Evolutionary conservation across 2,797 vertebrate species (phyloP).

Genomic region (Mus caroli): DNA sequence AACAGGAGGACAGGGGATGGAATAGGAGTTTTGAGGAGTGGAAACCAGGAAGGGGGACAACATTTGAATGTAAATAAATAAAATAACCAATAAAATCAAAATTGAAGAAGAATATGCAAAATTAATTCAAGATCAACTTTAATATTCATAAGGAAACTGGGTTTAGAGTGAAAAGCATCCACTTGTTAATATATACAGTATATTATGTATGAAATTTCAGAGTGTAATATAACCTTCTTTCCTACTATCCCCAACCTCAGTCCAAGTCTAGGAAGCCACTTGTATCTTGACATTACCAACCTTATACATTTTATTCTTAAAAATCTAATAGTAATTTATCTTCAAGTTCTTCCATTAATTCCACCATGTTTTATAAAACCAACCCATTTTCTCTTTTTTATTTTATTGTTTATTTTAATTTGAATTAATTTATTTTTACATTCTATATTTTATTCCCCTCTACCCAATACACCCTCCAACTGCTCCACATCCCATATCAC

Average conservation of each 20-base stretch:
- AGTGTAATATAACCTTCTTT: not conserved
- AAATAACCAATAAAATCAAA: not conserved
- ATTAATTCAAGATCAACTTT: not conserved
- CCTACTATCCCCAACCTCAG: not conserved
- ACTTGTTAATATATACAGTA: not conserved
- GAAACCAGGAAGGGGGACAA: too few species aligned
- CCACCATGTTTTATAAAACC: not conserved
- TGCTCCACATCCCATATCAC: too few species aligned
- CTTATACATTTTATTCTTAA: not conserved
- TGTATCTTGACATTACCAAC: not conserved
- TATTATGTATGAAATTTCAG: not conserved
- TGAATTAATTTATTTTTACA: too few species aligned
- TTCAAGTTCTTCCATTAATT: not conserved
- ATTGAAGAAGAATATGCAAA: not conserved
- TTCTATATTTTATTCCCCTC: too few species aligned
- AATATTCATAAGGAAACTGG: not conserved
- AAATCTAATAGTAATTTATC: not conserved
- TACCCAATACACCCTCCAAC: too few species aligned
- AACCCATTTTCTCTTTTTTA: too few species aligned
- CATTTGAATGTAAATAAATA: too few species aligned
- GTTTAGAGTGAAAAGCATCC: not conserved
- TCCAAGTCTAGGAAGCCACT: not conserved
- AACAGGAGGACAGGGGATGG: too few species aligned
- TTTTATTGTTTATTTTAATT: too few species aligned
- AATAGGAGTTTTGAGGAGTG: too few species aligned